Base-by-base conservation (phyloP, 2,888 invertebrate species). In the Podabrus alpinus region DNA sequence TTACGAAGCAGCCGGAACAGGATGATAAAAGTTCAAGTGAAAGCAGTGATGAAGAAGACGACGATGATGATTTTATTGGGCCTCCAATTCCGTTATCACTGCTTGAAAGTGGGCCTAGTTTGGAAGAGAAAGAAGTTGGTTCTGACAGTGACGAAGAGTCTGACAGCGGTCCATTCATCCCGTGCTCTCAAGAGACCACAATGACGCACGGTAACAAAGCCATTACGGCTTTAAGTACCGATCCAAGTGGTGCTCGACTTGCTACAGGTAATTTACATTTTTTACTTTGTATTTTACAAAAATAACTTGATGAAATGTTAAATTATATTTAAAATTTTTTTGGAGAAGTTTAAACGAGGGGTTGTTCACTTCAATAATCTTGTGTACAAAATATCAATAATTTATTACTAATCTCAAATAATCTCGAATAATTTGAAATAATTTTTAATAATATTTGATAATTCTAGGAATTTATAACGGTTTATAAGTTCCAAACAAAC, bases 121-220 rank as follows among this genome's bases (percentile, higher is more conserved):
- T 45, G n/a, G 78, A 79, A 21, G 75, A 76, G 15, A 85, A 85
- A 19, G 86, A 86, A 66, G 84, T 82, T 16, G 84, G 85, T 79
- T 13, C 29, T 25, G 72, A 74, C 2, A 73, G 84, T 21, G 86
- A 86, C 24, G 84, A 84, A 2, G 86, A 85, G 1, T 81, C 83
- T 7, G 88, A 88, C 15, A 83, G 90, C 64, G 86, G 88, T 3
- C 89, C 89, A 16, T 91, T 90, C 83, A 94, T 95, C 81, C 95
- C 95, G 0, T 91, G 92, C 81, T 91, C 90, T 25, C 92, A 94
- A 85, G 93, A 95, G 88, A 94, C 97, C 0, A 90, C 92, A 78
- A 93, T 99, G 91, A 91, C 90, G n/a, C 98, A 98, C 87, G 97
- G 98, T 0, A 90, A 86, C 2, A 97, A 96, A 88, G 95, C 97